Evolutionary conservation across 2,113 vertebrate species (phyloP), one percentile per base, ranked within the genome.

Genomic region (Psilopogon haemacephalus): DNA sequence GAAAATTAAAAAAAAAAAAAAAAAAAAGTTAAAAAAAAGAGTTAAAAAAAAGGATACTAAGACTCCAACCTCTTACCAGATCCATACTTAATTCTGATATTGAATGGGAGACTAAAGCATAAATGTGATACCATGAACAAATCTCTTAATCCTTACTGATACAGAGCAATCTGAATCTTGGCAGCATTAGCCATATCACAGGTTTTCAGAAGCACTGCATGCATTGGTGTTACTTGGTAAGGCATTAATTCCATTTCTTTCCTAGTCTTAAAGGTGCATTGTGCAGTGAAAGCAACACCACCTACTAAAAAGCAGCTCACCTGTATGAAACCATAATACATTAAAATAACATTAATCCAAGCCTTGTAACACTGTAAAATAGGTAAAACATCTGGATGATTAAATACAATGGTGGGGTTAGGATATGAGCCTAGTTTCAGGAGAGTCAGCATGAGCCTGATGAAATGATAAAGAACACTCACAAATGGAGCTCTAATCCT

Each of bases 61-160:
- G 33, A 74, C 38, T 5, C 4, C 68, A 85, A n/a, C 8, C 14
- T 71, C 27, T 65, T 56, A 72, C 4, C 13, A 69, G 11, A 76
- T 63, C 52, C 33, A 23, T 78, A 76, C 8, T 85, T 96, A 24
- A 21, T 94, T 94, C 54, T 86, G 58, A 83, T 35, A 68, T 5
- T 38, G 76, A 94, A 46, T 65, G 56, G 3, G 5, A 76, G 28
- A 76, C 73, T 86, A 32, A 88, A 90, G 65, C 9, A 17, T 50
- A 62, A 71, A 21, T 67, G 37, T 69, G 72, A 74, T 40, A 69
- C 32, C 3, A 2, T 59, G 44, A 75, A 84, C 42, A 90, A 90
- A 94, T 85, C 88, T 86, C 38, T 89, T 95, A 95, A 94, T 96
- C 86, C 65, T 82, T 67, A 87, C 68, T 93, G 94, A 86, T 76